Evolutionary conservation across 1,140 invertebrate genomes (phyloP).

Genomic region (Phthorimaea operculella): DNA sequence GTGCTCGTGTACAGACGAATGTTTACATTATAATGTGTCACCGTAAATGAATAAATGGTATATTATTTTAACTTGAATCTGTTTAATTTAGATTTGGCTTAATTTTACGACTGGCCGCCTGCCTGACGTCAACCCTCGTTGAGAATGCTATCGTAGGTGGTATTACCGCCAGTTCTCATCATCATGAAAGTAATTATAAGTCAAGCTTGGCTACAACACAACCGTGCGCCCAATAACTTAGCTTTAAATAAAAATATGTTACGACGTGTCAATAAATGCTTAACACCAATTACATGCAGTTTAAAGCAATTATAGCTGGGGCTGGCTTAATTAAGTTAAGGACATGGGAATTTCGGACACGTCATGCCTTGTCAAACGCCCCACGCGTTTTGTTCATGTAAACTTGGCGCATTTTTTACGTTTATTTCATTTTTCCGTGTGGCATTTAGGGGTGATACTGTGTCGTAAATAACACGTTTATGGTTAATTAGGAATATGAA

Average conservation of each 20-base stretch:
- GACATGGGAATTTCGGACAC: slow-evolving; percentile 1
- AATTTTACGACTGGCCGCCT: too few species aligned
- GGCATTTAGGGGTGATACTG: background rate
- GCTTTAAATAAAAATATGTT: slow-evolving; percentile 27
- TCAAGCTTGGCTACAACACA: background rate
- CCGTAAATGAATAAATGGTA: too few species aligned
- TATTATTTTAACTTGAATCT: too few species aligned
- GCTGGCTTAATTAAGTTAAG: slow-evolving; percentile 22
- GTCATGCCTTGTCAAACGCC: background rate
- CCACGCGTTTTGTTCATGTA: background rate
- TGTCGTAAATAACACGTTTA: slow-evolving; percentile 2
- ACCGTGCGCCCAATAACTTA: slow-evolving; percentile 15
- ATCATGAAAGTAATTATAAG: too few species aligned
- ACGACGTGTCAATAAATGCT: slow-evolving; percentile 41
- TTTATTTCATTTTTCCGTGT: slow-evolving; percentile 4
- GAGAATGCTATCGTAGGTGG: too few species aligned
- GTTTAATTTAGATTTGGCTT: too few species aligned
- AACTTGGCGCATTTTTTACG: background rate
- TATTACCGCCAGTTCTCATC: too few species aligned
- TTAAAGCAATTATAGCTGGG: slow-evolving; percentile 22
- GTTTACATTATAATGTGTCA: too few species aligned
- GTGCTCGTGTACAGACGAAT: too few species aligned
- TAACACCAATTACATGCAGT: slow-evolving; percentile 41
- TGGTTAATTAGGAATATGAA: slow-evolving; percentile 5
- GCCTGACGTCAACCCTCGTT: too few species aligned